Base-by-base conservation (phyloP, 2,797 vertebrate genomes). In the Hyperoplus immaculatus region DNA sequence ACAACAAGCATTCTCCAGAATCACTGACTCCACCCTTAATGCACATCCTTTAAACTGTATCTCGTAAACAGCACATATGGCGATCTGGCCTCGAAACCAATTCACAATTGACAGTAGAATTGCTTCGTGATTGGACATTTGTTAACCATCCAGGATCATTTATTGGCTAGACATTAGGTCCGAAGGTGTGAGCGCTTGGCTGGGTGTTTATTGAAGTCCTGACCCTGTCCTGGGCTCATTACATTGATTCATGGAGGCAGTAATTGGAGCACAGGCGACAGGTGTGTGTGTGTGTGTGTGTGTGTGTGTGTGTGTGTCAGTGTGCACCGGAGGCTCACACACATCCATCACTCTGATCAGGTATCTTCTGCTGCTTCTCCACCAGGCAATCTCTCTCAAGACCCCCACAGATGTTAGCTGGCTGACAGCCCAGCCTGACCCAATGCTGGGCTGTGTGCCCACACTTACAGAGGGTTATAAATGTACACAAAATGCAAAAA, bases 161-260 rank as follows among this genome's bases (percentile, higher is more conserved):
- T 85, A 90, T 81, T 80, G 86, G 72, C 83, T 81, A 80, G 83
- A 78, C 88, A 75, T 89, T 86, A 90, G 67, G 87, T 87, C 39
- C 85, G 88, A 90, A 85, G 89, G 29, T 29, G 29, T 29, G 29
- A 29, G 29, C 29, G 92, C 90, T 87, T 81, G 80, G 88, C 79
- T 72, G 90, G 91, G 91, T 92, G 87, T 92, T 94, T 94, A 95
- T 95, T 95, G 93, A 94, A 95, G 95, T 94, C 90, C 84, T 95
- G 93, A 96, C 94, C 93, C 93, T 84, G 82, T 82, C 88, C 86
- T 94, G 84, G 70, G 86, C 94, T 96, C 94, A 94, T 96, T 96
- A 96, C 93, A 90, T 93, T 96, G 95, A 96, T 96, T 96, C 95
- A 96, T 94, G 90, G 92, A 91, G 91, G 87, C 93, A 91, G 94